phyloP scores from a whole-genome alignment of 1,140 invertebrate species.

The Calycopis cecrops region DNA sequence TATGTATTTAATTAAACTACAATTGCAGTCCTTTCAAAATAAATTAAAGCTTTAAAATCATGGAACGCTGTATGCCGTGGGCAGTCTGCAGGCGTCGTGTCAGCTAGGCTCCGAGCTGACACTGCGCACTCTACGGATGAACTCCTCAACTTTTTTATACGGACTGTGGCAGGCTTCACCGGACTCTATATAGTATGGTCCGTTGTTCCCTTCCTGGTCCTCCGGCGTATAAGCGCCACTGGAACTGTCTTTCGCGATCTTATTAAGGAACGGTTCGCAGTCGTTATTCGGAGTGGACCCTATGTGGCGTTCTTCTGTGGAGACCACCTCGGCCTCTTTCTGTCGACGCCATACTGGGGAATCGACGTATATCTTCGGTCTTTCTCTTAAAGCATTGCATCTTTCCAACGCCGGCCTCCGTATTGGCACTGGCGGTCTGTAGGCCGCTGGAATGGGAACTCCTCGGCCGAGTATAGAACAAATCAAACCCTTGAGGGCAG shows the following conservation, averaged over 20 bases:
- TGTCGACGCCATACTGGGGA: slow-evolving; percentile 70
- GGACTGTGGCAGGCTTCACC: slow-evolving; percentile 55
- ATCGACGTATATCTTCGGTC: slow-evolving; percentile 65
- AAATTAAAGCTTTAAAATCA: slow-evolving; percentile 53
- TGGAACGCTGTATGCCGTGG: slow-evolving; percentile 53
- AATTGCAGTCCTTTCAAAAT: slow-evolving; percentile 21
- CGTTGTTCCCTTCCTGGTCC: slow-evolving; percentile 40
- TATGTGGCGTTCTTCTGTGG: slow-evolving; percentile 33
- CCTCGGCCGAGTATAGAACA: slow-evolving; percentile 74
- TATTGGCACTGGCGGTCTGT: slow-evolving; percentile 54
- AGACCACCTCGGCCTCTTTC: slow-evolving; percentile 51
- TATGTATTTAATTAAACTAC: not conserved
- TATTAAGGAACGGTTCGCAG: slow-evolving; percentile 55
- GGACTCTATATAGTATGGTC: slow-evolving; percentile 55
- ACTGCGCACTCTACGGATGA: slow-evolving; percentile 57
- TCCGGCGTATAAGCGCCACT: slow-evolving; percentile 56
- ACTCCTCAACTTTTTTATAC: slow-evolving; percentile 56
- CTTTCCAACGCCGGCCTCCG: slow-evolving; percentile 59
- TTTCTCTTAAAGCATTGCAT: slow-evolving; percentile 58
- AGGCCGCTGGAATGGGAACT: slow-evolving; percentile 55
- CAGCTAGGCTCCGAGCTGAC: slow-evolving; percentile 58
- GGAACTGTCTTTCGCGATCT: slow-evolving; percentile 37
- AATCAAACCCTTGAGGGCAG: slow-evolving; percentile 81
- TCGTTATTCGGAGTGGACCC: slow-evolving; percentile 33
- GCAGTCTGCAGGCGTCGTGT: slow-evolving; percentile 54